phyloP scores from a whole-genome alignment of 2,113 vertebrate genomes.

The Odobenus rosmarus region DNA sequence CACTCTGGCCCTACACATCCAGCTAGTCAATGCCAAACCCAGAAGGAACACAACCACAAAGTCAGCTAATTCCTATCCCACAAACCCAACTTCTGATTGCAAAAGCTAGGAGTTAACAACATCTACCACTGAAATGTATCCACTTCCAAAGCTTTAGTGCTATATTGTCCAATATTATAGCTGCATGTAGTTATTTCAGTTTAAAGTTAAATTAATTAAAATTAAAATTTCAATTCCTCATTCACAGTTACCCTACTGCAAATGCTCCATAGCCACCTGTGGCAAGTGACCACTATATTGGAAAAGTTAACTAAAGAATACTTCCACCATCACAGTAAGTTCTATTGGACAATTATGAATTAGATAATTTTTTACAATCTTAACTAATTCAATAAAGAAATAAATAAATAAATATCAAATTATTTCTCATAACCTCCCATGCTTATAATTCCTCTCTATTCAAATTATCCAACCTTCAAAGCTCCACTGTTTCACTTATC shows the following conservation, averaged over 20 bases:
- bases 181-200: not conserved
- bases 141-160: not conserved
- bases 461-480: not conserved
- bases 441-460: not conserved
- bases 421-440: not conserved
- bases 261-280: not conserved
- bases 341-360: not conserved
- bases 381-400: not conserved
- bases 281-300: not conserved
- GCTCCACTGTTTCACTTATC: not conserved
- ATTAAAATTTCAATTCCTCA: not conserved
- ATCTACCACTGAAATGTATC: not conserved
- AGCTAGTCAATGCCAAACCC: not conserved
- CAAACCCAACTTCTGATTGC: not conserved
- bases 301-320: not conserved
- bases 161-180: not conserved
- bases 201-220: not conserved
- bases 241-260: not conserved
- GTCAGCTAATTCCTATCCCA: not conserved
- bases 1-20: rapidly evolving
- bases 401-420: not conserved
- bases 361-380: not conserved
- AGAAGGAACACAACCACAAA: not conserved
- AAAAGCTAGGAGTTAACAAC: not conserved
- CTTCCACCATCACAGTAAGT: not conserved